Conservation (phyloP, 2,888 invertebrate species). For the Danaus chrysippus region DNA sequence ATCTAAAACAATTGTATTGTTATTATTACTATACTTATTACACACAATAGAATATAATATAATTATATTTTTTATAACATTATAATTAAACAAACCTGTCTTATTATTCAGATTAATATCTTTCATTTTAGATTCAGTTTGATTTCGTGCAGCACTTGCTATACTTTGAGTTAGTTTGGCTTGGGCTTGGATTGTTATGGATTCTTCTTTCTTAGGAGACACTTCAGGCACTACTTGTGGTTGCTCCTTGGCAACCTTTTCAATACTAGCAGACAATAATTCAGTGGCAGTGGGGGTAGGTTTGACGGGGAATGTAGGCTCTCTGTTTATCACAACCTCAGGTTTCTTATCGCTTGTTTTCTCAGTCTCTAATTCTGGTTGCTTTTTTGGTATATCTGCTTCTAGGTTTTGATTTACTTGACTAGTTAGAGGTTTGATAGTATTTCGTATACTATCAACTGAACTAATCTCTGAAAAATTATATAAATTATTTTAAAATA, state of each 20-base stretch:
- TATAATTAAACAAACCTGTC: slow-evolving; percentile 50
- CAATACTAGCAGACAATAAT: slow-evolving; percentile 65
- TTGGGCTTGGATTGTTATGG: slow-evolving; percentile 68
- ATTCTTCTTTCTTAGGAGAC: slow-evolving; percentile 49
- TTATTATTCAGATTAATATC: slow-evolving; percentile 70
- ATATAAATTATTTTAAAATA: slow-evolving; percentile 21
- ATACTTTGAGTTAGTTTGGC: slow-evolving; percentile 69
- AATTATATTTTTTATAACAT: slow-evolving; percentile 4
- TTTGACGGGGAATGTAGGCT: slow-evolving; percentile 43
- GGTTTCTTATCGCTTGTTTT: slow-evolving; percentile 39
- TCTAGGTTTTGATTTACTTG: slow-evolving; percentile 52
- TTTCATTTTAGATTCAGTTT: slow-evolving; percentile 67
- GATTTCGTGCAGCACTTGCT: slow-evolving; percentile 60
- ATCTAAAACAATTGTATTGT: slow-evolving; percentile 43
- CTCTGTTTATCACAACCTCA: slow-evolving; percentile 46
- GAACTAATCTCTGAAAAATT: slow-evolving; percentile 65
- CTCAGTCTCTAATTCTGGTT: slow-evolving; percentile 44
- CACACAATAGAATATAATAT: slow-evolving; percentile 2
- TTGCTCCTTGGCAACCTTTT: slow-evolving; percentile 63
- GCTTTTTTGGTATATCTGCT: slow-evolving; percentile 48
- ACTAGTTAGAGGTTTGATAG: slow-evolving; percentile 66
- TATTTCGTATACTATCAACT: slow-evolving; percentile 63
- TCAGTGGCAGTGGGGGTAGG: slow-evolving; percentile 59
- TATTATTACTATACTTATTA: slow-evolving; percentile 7
- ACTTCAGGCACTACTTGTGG: slow-evolving; percentile 35